Evolutionary conservation across 1,140 invertebrate species (phyloP).

Genomic region (Tribolium castaneum): DNA sequence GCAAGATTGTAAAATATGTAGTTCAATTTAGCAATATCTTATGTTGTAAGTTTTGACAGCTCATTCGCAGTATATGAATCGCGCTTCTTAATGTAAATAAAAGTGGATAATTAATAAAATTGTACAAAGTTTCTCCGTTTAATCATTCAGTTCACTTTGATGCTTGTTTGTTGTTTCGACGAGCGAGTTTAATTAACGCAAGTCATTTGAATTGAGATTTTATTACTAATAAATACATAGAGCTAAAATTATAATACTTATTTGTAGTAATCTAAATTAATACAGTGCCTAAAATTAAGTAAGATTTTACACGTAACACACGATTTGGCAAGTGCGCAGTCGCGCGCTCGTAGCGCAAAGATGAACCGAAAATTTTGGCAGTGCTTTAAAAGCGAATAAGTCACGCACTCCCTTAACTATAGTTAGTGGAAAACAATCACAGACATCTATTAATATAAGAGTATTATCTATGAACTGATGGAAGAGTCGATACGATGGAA

Average conservation of each 20-base stretch:
- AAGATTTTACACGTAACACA: constrained; percentile 16
- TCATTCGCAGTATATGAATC: background rate
- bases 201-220: background rate
- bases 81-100: constrained; percentile 33
- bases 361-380: constrained; percentile 45
- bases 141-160: too few species aligned
- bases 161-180: too few species aligned
- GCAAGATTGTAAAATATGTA: background rate
- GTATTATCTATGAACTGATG: constrained; percentile 10
- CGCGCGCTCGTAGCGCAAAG: constrained; percentile 1
- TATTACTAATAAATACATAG: constrained; percentile 52
- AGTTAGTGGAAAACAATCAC: constrained; percentile 48
- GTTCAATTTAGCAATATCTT: background rate
- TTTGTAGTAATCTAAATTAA: constrained; percentile 41
- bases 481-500: constrained; percentile 19
- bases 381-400: constrained; percentile 48
- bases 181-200: too few species aligned
- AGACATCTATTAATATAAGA: constrained; percentile 49
- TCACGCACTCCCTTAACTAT: constrained; percentile 42
- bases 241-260: constrained; percentile 53
- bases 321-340: constrained; percentile 51
- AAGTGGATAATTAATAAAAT: background rate
- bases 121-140: background rate
- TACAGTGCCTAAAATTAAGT: constrained; percentile 44
- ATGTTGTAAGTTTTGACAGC: background rate